Conservation (phyloP, 2,888 invertebrate species). For the Agriopis leucophaearia region DNA sequence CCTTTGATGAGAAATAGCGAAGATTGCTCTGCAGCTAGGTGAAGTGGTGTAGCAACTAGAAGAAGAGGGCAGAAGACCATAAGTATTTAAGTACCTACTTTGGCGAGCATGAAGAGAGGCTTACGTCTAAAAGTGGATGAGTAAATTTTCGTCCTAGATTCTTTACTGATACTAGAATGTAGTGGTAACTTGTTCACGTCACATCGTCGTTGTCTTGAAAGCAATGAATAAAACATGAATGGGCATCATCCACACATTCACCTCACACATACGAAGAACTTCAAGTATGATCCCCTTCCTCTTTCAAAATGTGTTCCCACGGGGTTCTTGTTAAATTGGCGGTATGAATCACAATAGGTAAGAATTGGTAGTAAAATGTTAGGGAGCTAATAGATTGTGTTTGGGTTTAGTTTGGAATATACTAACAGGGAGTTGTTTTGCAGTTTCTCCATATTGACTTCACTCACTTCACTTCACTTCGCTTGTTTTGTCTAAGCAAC, state of each 20-base stretch:
- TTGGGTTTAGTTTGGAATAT: conserved; percentile 36
- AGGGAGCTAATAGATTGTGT: conserved; percentile 62
- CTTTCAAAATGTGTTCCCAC: conserved; percentile 33
- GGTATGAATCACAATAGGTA: conserved; percentile 51
- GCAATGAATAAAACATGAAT: conserved; percentile 78
- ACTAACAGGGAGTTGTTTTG: neutral
- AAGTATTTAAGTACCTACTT: too few relatives aligned
- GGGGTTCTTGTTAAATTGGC: conserved; percentile 52
- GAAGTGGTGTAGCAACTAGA: too few relatives aligned
- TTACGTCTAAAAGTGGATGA: too few relatives aligned
- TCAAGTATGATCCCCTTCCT: conserved; percentile 44
- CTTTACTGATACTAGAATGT: conserved; percentile 15
- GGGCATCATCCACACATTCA: conserved; percentile 65
- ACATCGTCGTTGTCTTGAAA: conserved; percentile 70
- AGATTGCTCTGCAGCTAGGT: too few relatives aligned
- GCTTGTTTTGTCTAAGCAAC: neutral
- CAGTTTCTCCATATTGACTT: neutral
- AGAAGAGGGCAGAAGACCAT: too few relatives aligned
- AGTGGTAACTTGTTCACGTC: conserved; percentile 57
- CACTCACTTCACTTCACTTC: too few relatives aligned
- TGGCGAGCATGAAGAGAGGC: too few relatives aligned
- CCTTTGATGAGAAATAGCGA: too few relatives aligned
- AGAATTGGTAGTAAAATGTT: conserved; percentile 58
- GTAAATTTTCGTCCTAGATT: neutral
- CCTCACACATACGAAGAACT: conserved; percentile 64